These are phyloP conservation scores for Trachythela sp. DNA, from an alignment of 64 coral and sea anemone genomes.

Conservation along the genomic window DNA sequence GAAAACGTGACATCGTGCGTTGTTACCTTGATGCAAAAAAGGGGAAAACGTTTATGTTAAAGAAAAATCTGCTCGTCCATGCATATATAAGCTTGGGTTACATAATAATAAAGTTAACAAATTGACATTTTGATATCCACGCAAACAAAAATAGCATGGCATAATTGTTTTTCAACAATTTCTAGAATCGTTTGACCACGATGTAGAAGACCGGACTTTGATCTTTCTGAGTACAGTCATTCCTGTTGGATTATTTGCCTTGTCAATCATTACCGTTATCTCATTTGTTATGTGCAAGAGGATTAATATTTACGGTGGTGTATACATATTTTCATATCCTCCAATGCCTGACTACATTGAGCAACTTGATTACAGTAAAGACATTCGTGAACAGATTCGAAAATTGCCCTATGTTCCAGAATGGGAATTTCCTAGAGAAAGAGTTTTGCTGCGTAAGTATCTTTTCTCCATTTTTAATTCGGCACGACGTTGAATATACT, in stretches of 20 bases:
- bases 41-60: too few species aligned
- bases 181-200: background rate
- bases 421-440: slow-evolving; percentile 12
- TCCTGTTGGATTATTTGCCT: background rate
- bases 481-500: too few species aligned
- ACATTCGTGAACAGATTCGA: background rate
- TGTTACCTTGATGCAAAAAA: too few species aligned
- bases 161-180: background rate
- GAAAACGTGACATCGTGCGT: too few species aligned
- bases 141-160: background rate
- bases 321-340: slow-evolving; percentile 13
- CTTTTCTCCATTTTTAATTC: background rate
- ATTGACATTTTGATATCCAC: background rate
- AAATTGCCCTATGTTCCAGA: slow-evolving; percentile 14
- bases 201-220: background rate
- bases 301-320: background rate
- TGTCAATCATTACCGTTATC: background rate
- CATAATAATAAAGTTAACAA: too few species aligned
- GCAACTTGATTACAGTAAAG: background rate
- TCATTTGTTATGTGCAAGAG: background rate
- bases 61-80: too few species aligned
- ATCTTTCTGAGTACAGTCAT: background rate
- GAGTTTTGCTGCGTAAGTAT: background rate
- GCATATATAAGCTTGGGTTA: too few species aligned
- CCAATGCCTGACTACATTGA: background rate